Conservation (phyloP, 2,113 vertebrate species). For the Carassius gibelio region DNA sequence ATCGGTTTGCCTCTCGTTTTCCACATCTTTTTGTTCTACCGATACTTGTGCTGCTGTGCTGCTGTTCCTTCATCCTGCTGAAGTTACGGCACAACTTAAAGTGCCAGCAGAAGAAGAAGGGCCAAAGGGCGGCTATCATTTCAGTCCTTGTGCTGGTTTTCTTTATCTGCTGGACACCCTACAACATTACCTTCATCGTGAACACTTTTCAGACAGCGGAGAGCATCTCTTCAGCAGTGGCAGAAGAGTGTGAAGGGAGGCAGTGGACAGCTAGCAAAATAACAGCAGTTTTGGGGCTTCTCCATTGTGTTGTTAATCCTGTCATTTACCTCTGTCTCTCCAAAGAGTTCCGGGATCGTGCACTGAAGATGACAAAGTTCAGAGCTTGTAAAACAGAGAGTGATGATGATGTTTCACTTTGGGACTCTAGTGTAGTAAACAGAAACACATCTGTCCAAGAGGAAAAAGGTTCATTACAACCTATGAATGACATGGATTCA, state of each 20-base stretch:
- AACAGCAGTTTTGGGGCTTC: constrained; percentile 73
- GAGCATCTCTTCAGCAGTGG: not conserved
- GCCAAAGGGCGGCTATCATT: constrained; percentile 61
- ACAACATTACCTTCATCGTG: constrained; percentile 76
- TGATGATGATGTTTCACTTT: constrained; percentile 49
- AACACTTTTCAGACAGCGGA: constrained; percentile 64
- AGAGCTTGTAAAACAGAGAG: constrained; percentile 41
- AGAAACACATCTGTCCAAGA: constrained; percentile 9
- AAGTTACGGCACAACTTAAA: constrained; percentile 58
- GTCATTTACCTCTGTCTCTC: constrained; percentile 79
- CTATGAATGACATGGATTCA: constrained; percentile 16
- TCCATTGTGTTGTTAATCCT: constrained; percentile 84
- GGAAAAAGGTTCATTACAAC: constrained; percentile 30
- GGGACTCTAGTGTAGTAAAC: constrained; percentile 58
- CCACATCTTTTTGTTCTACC: constrained; percentile 80
- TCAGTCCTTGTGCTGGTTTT: constrained; percentile 74
- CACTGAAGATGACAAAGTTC: constrained; percentile 62
- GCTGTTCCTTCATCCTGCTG: constrained; percentile 68
- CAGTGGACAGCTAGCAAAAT: constrained; percentile 47
- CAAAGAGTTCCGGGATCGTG: constrained; percentile 72
- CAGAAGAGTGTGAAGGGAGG: not conserved
- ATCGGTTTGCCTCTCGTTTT: constrained; percentile 61
- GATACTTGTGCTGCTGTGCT: constrained; percentile 69
- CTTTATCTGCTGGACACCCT: constrained; percentile 82
- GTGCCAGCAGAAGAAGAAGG: constrained; percentile 63